Base-by-base conservation (phyloP, 2,888 invertebrate species). In the Ditula angustiorana region DNA sequence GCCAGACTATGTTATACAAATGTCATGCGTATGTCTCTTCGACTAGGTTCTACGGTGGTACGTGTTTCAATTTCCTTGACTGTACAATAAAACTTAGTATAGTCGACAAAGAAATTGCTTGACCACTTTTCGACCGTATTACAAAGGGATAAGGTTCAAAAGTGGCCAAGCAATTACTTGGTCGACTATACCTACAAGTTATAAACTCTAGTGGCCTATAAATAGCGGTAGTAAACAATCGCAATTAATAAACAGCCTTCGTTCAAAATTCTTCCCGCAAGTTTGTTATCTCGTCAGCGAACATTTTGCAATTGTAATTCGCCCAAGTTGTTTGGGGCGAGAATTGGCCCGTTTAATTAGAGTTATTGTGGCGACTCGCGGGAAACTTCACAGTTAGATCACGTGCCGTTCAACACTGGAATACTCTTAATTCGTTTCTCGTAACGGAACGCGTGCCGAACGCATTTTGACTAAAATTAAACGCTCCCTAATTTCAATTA, bases 371-470 rank as follows among this genome's bases (percentile, higher is more conserved):
- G 69, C 72, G 69, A 65, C 66, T 68, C 67, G 67, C 57, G 61
- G 61, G 66, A 70, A 69, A 71, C 75, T 79, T 75, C 74, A 72
- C 75, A 85, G 81, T 83, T 74, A 69, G 77, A 81, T 85, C 86
- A 85, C 85, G 83, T 79, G 74, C 80, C 70, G 70, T 72, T 74
- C 73, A 74, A 76, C 78, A 79, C 70, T 75, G 77, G 80, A 82
- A 80, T 77, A 79, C 74, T 73, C 69, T 72, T 71, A 72, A 73
- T 74, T 76, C 77, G 75, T 75, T 76, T 70, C 72, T 69, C 67
- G 69, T 70, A 73, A 72, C 76, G 66, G 71, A 77, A 78, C 72
- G 74, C 69, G 74, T 74, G 72, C 61, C 41, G 76, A 77, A 80
- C 71, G 70, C 70, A 77, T 78, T 79, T 76, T 72, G 69, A 67